These are phyloP conservation scores for Thaumetopoea pityocampa DNA, from an alignment of 1,140 invertebrate species.

Conservation along the genomic window DNA sequence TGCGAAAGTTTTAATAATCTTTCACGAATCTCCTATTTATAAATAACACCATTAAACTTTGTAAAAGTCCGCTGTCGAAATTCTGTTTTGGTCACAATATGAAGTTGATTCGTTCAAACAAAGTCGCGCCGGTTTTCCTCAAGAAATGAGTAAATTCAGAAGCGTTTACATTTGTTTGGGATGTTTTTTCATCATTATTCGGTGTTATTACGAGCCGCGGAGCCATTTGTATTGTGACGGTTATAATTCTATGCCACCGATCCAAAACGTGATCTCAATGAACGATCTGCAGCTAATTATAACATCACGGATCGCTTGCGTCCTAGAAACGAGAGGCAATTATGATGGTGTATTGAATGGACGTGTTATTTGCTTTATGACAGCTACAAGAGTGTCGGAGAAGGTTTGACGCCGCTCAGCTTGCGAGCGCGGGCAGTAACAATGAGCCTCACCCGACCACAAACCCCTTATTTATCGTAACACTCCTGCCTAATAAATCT, in stretches of 20 bases:
- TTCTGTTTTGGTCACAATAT: slow-evolving; percentile 14
- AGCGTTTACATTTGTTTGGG: slow-evolving; percentile 20
- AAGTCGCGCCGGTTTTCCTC: slow-evolving; percentile 21
- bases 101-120: slow-evolving; percentile 25
- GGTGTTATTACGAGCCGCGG: slow-evolving; percentile 17
- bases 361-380: slow-evolving; percentile 36
- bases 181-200: slow-evolving; percentile 16
- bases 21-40: too few species aligned
- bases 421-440: slow-evolving; percentile 19
- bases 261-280: slow-evolving; percentile 30
- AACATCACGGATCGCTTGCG: slow-evolving; percentile 20
- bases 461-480: slow-evolving; percentile 37
- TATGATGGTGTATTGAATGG: slow-evolving; percentile 46
- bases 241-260: slow-evolving; percentile 45
- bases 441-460: slow-evolving; percentile 23
- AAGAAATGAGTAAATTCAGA: slow-evolving; percentile 19
- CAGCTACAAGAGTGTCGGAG: slow-evolving; percentile 24
- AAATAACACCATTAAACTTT: too few species aligned
- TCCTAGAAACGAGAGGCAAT: slow-evolving; percentile 43
- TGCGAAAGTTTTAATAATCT: too few species aligned
- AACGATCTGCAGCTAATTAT: slow-evolving; percentile 33
- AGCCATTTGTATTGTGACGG: slow-evolving; percentile 15
- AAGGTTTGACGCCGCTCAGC: slow-evolving; percentile 16
- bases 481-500: slow-evolving; percentile 33
- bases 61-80: too few species aligned